phyloP scores from a whole-genome alignment of 2,113 vertebrate genomes.

The Myiagra hebetior region DNA sequence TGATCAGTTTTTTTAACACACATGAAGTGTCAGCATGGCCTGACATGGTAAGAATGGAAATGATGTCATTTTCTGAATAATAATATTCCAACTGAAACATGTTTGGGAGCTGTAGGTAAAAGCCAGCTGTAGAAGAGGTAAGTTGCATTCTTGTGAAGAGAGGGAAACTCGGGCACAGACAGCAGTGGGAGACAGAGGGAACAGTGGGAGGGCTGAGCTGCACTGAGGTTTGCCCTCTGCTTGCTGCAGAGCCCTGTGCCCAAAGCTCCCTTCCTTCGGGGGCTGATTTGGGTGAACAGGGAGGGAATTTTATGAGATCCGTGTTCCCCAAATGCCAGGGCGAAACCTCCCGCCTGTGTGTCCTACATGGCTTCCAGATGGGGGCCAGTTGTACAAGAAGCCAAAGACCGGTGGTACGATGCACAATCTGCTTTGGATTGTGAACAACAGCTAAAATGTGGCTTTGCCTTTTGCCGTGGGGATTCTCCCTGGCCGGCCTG shows the following conservation, averaged over 20 bases:
- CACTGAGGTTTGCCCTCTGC: neutral
- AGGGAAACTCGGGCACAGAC: neutral
- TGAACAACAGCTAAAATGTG: neutral
- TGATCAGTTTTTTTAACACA: neutral
- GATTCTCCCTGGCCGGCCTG: neutral
- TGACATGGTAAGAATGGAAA: neutral
- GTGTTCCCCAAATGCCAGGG: neutral
- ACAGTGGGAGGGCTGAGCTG: neutral
- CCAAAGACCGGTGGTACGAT: neutral
- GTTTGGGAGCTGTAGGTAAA: neutral
- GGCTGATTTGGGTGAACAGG: neutral
- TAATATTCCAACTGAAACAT: neutral
- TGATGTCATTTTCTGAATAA: neutral
- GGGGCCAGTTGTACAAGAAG: neutral
- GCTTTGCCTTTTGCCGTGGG: neutral
- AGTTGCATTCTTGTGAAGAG: neutral
- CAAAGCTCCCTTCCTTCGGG: rapidly evolving
- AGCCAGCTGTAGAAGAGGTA: neutral
- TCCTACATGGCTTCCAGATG: neutral
- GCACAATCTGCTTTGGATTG: neutral
- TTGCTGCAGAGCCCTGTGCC: rapidly evolving
- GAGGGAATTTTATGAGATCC: neutral
- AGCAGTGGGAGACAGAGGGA: neutral
- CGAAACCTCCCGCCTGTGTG: rapidly evolving
- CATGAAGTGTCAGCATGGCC: neutral